A percentile compares a stretch with the other conserved stretches of the same genome.
phyloP scores from a whole-genome alignment of 1,140 invertebrate genomes.

The Achatina immaculata region DNA sequence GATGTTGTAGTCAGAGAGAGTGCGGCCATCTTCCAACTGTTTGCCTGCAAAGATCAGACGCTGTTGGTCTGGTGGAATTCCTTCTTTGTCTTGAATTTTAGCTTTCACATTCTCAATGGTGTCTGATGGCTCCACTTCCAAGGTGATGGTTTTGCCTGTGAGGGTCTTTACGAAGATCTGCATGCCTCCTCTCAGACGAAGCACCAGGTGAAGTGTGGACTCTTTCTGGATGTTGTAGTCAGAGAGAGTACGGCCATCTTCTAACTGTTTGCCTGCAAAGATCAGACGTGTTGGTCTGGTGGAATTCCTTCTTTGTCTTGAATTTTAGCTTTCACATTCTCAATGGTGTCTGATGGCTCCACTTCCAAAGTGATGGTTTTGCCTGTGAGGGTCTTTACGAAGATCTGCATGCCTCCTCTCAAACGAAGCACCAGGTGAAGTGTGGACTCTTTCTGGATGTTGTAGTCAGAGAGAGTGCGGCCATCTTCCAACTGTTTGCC shows the following conservation, averaged over 20 bases:
- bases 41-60: conserved; percentile 28
- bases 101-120: conserved; percentile 23
- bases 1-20: conserved; percentile 15
- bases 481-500: conserved; percentile 24
- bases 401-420: conserved; percentile 24
- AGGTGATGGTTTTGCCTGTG: conserved; percentile 12
- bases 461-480: conserved; percentile 15
- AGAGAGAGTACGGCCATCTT: conserved; percentile 17
- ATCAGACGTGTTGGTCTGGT: conserved; percentile 25
- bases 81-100: conserved; percentile 76
- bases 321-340: conserved; percentile 24
- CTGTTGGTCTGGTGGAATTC: conserved; percentile 72
- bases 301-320: conserved; percentile 28
- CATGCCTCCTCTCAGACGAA: conserved; percentile 27
- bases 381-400: conserved; percentile 16
- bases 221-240: conserved; percentile 28
- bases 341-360: conserved; percentile 23
- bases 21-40: conserved; percentile 78
- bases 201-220: conserved; percentile 88
- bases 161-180: conserved; percentile 21
- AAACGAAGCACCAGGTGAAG: conserved; percentile 21
- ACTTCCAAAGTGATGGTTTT: conserved; percentile 17
- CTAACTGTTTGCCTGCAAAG: conserved; percentile 23
- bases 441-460: conserved; percentile 23
- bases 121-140: conserved; percentile 20